phyloP scores from a whole-genome alignment of 2,797 vertebrate species.

The Falco berigora region DNA sequence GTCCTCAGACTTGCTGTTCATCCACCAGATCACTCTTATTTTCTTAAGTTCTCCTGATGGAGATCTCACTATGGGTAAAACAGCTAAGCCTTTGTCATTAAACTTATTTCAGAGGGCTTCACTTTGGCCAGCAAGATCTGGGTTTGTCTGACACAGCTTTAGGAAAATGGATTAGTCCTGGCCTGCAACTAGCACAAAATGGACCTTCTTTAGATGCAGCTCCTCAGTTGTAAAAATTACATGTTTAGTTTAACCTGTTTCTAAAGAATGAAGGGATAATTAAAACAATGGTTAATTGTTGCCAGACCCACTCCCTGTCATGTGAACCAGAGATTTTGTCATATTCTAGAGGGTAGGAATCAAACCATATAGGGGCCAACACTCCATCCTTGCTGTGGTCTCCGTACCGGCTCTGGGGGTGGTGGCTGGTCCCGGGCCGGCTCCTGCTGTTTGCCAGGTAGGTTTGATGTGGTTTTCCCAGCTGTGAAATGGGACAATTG shows the following conservation, averaged over 20 bases:
- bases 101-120: neutral
- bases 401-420: neutral
- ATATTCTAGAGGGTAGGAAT: too few species aligned
- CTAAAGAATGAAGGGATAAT: neutral
- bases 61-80: neutral
- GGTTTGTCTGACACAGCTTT: neutral
- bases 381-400: neutral
- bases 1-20: neutral
- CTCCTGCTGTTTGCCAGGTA: neutral
- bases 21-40: neutral
- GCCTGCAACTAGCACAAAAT: neutral
- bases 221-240: neutral
- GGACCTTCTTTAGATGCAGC: neutral
- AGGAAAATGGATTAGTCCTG: neutral
- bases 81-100: neutral
- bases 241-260: neutral
- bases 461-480: neutral
- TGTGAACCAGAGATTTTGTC: neutral
- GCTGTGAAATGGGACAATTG: neutral
- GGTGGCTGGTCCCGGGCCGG: fast-evolving
- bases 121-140: neutral
- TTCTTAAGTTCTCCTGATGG: neutral
- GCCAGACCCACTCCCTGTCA: neutral
- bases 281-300: neutral
- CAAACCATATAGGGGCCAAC: neutral